phyloP scores from a whole-genome alignment of 2,797 vertebrate genomes.

The Rhinophrynus dorsalis region DNA sequence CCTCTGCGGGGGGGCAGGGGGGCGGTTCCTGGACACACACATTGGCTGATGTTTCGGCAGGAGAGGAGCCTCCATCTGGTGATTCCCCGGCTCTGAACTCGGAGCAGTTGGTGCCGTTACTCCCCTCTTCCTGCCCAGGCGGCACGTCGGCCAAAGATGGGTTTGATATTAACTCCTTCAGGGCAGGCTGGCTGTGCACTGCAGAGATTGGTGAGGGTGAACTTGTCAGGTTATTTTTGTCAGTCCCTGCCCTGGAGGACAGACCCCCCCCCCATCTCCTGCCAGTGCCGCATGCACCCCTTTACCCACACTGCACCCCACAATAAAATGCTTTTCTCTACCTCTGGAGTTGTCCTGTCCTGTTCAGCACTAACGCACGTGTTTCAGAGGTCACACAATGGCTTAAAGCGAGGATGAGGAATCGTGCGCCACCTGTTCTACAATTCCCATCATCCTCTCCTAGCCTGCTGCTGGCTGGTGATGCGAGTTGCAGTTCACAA shows the following conservation, averaged over 20 bases:
- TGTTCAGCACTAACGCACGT: too few relatives aligned
- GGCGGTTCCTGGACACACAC: neutral
- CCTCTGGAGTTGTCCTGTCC: neutral
- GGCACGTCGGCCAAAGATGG: neutral
- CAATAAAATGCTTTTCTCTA: conserved; percentile 42
- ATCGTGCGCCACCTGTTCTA: too few relatives aligned
- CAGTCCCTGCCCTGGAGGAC: neutral
- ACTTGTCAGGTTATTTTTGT: neutral
- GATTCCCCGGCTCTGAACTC: too few relatives aligned
- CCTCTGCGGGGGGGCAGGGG: neutral
- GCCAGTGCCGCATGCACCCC: conserved; percentile 12
- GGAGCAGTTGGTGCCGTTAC: neutral
- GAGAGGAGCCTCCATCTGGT: neutral
- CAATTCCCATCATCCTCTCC: too few relatives aligned
- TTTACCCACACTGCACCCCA: conserved; percentile 14
- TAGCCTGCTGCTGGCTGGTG: too few relatives aligned
- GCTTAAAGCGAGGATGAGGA: too few relatives aligned
- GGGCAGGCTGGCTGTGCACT: neutral
- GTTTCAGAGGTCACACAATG: too few relatives aligned
- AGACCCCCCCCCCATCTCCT: neutral
- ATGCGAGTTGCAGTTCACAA: too few relatives aligned
- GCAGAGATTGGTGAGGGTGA: neutral
- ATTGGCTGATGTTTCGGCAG: neutral
- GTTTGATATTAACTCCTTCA: neutral
- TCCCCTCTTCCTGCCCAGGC: neutral